phyloP scores from a whole-genome alignment of 2,797 vertebrate genomes.

The Poeciliopsis turneri region DNA sequence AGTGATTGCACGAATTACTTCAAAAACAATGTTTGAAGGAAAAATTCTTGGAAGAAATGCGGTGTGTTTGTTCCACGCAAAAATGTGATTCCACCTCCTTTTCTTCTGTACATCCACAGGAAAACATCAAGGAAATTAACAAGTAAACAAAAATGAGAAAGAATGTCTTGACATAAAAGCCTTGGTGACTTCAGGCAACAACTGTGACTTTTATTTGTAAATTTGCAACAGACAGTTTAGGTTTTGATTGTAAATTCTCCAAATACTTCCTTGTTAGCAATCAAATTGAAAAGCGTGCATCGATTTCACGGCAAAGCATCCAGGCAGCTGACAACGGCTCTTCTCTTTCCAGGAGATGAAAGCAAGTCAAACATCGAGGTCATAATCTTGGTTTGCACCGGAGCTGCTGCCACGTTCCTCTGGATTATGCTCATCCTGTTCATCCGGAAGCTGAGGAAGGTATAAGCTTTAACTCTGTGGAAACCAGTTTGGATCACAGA shows the following conservation, averaged over 20 bases:
- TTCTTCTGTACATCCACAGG: not conserved
- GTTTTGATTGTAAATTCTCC: constrained; percentile 22
- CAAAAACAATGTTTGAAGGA: constrained; percentile 42
- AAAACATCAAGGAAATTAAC: constrained; percentile 1
- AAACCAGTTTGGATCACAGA: not conserved
- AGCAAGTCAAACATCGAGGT: constrained; percentile 90
- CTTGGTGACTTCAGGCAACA: not conserved
- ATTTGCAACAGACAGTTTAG: constrained; percentile 24
- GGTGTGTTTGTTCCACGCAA: constrained; percentile 43
- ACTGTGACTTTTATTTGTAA: constrained; percentile 6
- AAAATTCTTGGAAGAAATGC: constrained; percentile 37
- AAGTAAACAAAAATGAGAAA: constrained; percentile 37
- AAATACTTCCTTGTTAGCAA: constrained; percentile 12
- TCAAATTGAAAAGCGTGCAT: constrained; percentile 19
- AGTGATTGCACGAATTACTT: constrained; percentile 24
- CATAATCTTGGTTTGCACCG: constrained; percentile 92
- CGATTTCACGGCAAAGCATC: not conserved
- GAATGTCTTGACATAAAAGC: constrained; percentile 18
- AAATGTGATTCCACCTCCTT: constrained; percentile 47
- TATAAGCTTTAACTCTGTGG: constrained; percentile 57
- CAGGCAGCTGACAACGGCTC: constrained; percentile 25
- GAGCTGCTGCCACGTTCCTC: constrained; percentile 91
- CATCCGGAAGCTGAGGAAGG: constrained; percentile 93
- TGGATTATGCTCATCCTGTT: constrained; percentile 95
- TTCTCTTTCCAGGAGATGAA: constrained; percentile 83